Percentiles rank a stretch among this genome's conserved stretches.
Conservation (phyloP, 2,888 invertebrate genomes). For the Gandaritis pyraliata region DNA sequence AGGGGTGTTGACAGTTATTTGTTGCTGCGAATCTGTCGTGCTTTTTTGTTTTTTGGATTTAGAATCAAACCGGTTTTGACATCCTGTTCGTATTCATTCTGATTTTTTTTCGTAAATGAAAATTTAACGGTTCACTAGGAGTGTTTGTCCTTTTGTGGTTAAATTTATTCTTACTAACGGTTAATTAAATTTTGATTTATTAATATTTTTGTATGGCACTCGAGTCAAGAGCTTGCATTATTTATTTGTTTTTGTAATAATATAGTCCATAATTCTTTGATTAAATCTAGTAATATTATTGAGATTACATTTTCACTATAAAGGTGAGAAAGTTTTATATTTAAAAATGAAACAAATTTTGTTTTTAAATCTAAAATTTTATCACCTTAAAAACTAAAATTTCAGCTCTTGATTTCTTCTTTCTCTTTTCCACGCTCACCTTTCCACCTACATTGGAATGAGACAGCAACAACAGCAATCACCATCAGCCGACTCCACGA, state of each 20-base stretch:
- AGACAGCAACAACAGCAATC: conserved; percentile 80
- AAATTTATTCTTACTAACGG: conserved; percentile 65
- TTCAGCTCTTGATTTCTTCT: conserved; percentile 26
- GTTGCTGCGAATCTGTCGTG: conserved; percentile 76
- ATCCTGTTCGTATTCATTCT: conserved; percentile 74
- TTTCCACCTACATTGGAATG: conserved; percentile 51
- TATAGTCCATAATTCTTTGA: too few species aligned
- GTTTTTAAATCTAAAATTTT: too few species aligned
- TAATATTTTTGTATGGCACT: conserved; percentile 63
- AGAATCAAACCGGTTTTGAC: conserved; percentile 77
- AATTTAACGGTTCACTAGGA: conserved; percentile 79
- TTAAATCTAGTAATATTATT: too few species aligned
- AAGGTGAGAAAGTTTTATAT: too few species aligned
- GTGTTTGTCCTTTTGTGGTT: conserved; percentile 78
- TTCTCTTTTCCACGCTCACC: conserved; percentile 66
- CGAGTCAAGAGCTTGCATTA: conserved; percentile 50
- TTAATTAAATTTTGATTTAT: conserved; percentile 83
- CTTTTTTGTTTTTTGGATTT: conserved; percentile 73
- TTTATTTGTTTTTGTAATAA: not conserved
- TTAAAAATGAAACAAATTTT: too few species aligned
- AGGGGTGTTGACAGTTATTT: conserved; percentile 85
- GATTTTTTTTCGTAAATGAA: conserved; percentile 69
- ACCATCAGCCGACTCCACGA: conserved; percentile 81
- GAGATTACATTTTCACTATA: too few species aligned
- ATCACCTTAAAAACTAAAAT: too few species aligned